Percentiles rank a stretch among this genome's conserved stretches.
phyloP scores from a whole-genome alignment of 2,797 vertebrate genomes.

The Acropternis orthonyx region DNA sequence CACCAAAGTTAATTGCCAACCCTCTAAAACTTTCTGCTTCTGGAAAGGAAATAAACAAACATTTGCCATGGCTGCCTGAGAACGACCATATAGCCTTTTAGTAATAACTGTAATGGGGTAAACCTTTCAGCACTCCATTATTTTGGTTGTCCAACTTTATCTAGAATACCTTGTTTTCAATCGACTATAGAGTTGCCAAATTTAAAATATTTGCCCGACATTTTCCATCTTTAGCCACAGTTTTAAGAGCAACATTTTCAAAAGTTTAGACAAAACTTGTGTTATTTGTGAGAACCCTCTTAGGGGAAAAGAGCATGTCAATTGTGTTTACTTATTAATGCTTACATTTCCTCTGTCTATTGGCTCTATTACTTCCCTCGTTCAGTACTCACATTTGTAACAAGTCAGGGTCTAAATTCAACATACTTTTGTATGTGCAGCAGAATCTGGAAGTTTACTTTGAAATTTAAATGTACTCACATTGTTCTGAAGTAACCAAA shows the following conservation, averaged over 20 bases:
- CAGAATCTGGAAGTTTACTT: neutral
- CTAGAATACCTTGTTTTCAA: neutral
- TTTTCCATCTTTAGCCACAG: neutral
- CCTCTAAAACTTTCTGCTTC: neutral
- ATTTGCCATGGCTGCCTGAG: neutral
- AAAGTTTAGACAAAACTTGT: neutral
- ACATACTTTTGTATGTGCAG: neutral
- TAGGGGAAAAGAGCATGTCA: neutral
- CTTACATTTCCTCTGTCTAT: neutral
- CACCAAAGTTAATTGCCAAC: neutral
- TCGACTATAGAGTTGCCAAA: neutral
- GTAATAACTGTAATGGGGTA: neutral
- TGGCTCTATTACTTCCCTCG: neutral
- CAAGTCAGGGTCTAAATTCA: neutral
- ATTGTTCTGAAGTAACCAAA: neutral
- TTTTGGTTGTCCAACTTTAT: neutral
- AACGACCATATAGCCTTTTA: neutral
- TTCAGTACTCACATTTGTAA: neutral
- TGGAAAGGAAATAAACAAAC: neutral
- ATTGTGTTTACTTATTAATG: rapidly evolving
- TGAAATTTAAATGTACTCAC: neutral
- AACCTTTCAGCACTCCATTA: neutral
- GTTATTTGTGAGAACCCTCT: neutral
- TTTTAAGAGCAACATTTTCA: neutral
- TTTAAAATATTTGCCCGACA: neutral